Evolutionary conservation across 1,140 invertebrate species (phyloP).

Genomic region (Steinernema khuongi): DNA sequence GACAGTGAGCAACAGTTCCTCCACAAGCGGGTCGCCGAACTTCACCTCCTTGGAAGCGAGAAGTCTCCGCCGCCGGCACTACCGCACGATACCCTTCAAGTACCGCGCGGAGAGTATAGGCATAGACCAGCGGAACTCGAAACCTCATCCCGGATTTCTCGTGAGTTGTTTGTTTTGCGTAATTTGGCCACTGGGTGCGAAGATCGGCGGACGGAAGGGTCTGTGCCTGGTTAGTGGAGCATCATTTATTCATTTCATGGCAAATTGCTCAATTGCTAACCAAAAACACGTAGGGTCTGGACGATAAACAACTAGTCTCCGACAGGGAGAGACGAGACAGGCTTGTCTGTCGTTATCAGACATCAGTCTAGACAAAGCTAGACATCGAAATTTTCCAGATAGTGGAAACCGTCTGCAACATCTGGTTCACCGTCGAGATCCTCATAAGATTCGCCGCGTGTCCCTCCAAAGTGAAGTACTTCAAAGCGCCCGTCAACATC

Average conservation of each 20-base stretch:
- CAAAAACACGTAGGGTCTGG: too few relatives aligned
- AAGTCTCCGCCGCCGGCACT: not conserved
- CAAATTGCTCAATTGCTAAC: not conserved
- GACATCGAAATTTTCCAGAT: conserved; percentile 74
- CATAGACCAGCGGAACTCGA: conserved; percentile 53
- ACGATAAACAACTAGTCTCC: not conserved
- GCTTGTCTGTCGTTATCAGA: not conserved
- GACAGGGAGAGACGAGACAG: not conserved
- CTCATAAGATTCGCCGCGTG: conserved; percentile 67
- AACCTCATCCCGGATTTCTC: conserved; percentile 55
- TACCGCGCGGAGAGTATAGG: conserved; percentile 51
- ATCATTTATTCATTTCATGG: conserved; percentile 6
- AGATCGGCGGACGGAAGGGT: not conserved
- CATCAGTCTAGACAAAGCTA: not conserved
- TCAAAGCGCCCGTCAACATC: conserved; percentile 79
- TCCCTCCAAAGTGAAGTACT: conserved; percentile 82
- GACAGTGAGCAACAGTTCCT: not conserved
- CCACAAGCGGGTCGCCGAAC: not conserved
- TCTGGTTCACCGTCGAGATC: conserved; percentile 92
- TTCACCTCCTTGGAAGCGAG: not conserved
- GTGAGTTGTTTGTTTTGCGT: conserved; percentile 28
- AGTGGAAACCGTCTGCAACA: conserved; percentile 85
- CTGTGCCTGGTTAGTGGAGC: not conserved
- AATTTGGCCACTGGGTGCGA: not conserved
- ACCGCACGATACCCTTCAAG: conserved; percentile 37